Evolutionary conservation across 2,888 invertebrate genomes (phyloP), one percentile per base, ranked within the genome.

Genomic region (Scelioninae gen. 2): DNA sequence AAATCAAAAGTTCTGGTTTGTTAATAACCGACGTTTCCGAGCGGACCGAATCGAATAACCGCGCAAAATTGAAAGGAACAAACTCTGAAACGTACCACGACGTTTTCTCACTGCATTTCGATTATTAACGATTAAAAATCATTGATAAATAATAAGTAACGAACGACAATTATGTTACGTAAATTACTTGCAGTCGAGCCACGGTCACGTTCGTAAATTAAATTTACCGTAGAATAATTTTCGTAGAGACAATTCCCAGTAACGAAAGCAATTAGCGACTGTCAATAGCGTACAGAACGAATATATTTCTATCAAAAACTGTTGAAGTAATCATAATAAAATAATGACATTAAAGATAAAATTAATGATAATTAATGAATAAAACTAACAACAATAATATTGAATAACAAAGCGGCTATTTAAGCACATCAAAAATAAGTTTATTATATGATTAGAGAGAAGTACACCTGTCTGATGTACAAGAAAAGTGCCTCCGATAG

Each of bases 341-440:
- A 39, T 16, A 16, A 39, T 39, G 6, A 39, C 2, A 15, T 5
- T 22, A 37, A 53, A 33, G 33, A n/a, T n/a, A n/a, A n/a, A n/a
- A n/a, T n/a, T n/a, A n/a, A n/a, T n/a, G n/a, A n/a, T n/a, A n/a
- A n/a, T n/a, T 55, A 55, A 41, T 31, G 37, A 46, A 41, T 28
- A 41, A 41, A 1, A 39, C 46, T 37, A 41, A 37, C 5, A 60
- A 52, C 11, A 28, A 28, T 2, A 58, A 41, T 46, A 43, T 52
- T 25, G 19, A 48, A 37, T 25, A 50, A 61, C 16, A 50, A 46
- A 57, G 43, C 61, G 65, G 61, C 65, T 74, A 74, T 80, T 72
- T 77, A 78, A 82, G 80, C 80, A 81, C 81, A 81, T 83, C 78
- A 82, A 81, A 83, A 83, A 83, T 82, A 84, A 79, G 68, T 83